Conservation (phyloP, 2,113 vertebrate species). For the Paracanthobrama guichenoti region DNA sequence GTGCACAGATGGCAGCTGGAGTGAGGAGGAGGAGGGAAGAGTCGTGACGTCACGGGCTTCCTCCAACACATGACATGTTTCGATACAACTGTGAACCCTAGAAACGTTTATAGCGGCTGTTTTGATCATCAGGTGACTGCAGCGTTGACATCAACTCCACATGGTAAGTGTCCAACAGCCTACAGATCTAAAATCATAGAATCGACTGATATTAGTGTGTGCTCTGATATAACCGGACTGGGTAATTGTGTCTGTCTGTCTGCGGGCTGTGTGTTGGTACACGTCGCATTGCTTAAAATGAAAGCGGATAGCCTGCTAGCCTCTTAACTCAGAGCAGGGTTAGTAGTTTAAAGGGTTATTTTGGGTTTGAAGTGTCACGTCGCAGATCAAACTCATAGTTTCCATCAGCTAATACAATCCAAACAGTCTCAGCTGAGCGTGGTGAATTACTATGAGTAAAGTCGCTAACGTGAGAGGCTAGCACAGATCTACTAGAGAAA, state of each 20-base stretch:
- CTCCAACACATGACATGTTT: slow-evolving; percentile 37
- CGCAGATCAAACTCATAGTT: not conserved
- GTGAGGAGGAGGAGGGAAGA: not conserved
- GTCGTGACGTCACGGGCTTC: slow-evolving; percentile 40
- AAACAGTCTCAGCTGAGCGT: not conserved
- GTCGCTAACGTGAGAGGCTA: slow-evolving; percentile 7
- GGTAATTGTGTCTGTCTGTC: slow-evolving; percentile 1
- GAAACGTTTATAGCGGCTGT: not conserved
- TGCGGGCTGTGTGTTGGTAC: not conserved
- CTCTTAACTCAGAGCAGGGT: not conserved
- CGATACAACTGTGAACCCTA: not conserved
- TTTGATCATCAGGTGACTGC: not conserved
- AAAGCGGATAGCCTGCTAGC: slow-evolving; percentile 42
- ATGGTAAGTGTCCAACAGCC: slow-evolving; percentile 31
- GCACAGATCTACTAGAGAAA: not conserved
- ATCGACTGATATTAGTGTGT: not conserved
- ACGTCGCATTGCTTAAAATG: slow-evolving; percentile 16
- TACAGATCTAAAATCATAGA: not conserved
- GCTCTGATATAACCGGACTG: not conserved
- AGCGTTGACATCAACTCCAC: not conserved
- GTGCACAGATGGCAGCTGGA: not conserved
- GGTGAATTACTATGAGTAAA: not conserved
- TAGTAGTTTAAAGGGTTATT: slow-evolving; percentile 5
- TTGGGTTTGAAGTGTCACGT: not conserved
- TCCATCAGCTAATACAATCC: not conserved